Evolutionary conservation across 2,797 vertebrate genomes (phyloP).

Genomic region (Chaetodon trifasciatus): DNA sequence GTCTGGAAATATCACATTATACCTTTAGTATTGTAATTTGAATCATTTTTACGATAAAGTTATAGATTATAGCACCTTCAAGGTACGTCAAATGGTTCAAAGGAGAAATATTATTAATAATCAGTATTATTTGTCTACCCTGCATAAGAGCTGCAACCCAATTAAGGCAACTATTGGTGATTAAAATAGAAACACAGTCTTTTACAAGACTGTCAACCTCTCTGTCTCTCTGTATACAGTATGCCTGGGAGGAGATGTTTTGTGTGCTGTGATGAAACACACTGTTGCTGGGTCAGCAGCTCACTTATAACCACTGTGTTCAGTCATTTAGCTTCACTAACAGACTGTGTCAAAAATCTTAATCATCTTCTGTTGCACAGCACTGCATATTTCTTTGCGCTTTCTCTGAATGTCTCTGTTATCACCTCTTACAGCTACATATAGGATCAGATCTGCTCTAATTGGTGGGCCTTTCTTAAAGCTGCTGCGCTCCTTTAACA

Average conservation of each 20-base stretch:
- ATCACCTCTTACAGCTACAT: slow-evolving; percentile 13
- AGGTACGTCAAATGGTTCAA: neutral
- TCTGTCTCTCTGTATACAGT: slow-evolving; percentile 18
- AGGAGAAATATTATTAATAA: neutral
- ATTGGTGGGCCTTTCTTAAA: slow-evolving; percentile 17
- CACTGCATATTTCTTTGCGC: slow-evolving; percentile 18
- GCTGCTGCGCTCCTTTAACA: slow-evolving; percentile 4
- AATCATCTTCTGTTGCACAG: slow-evolving; percentile 48
- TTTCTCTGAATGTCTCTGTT: slow-evolving; percentile 26
- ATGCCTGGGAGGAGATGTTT: slow-evolving; percentile 48
- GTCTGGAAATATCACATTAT: too few relatives aligned
- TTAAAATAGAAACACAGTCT: slow-evolving; percentile 26
- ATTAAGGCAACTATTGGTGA: slow-evolving; percentile 1
- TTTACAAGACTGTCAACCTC: slow-evolving; percentile 14
- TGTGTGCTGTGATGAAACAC: slow-evolving; percentile 59
- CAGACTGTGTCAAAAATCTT: slow-evolving; percentile 50
- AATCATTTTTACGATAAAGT: neutral
- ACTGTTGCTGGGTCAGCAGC: slow-evolving; percentile 70
- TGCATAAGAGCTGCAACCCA: neutral
- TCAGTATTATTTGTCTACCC: neutral
- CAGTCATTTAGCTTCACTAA: slow-evolving; percentile 61
- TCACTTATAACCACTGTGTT: slow-evolving; percentile 48
- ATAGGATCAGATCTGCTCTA: slow-evolving; percentile 13
- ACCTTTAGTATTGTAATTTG: too few relatives aligned
- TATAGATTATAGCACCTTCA: neutral